Evolutionary conservation across 2,797 vertebrate genomes (phyloP).

Genomic region (Parauchenoglanis punctatus): DNA sequence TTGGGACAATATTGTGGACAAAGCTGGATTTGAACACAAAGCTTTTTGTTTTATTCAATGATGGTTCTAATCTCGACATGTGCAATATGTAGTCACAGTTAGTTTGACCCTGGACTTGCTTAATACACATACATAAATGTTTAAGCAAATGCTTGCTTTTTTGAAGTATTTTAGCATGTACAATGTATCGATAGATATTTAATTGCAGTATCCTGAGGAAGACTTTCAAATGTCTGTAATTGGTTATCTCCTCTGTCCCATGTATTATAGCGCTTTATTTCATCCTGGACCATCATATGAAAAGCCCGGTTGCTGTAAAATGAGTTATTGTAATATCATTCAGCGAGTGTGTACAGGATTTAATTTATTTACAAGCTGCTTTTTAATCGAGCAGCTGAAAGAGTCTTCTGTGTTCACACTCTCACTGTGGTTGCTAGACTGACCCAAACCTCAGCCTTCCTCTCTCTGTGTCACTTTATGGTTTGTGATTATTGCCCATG

Average conservation of each 20-base stretch:
- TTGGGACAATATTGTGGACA: background rate
- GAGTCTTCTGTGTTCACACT: constrained; percentile 42
- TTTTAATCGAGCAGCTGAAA: constrained; percentile 56
- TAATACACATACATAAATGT: background rate
- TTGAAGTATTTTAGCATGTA: background rate
- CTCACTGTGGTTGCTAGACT: background rate
- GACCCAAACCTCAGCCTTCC: background rate
- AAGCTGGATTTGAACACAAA: background rate
- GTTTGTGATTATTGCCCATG: constrained; percentile 16
- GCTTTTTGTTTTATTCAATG: background rate
- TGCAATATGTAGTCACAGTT: background rate
- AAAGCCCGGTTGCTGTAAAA: constrained; percentile 58
- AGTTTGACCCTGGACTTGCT: background rate
- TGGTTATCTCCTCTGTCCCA: background rate
- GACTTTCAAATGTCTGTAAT: background rate
- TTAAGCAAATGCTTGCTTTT: background rate
- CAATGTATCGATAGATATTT: background rate
- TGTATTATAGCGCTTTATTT: constrained; percentile 16
- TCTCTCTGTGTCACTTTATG: background rate
- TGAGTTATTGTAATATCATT: constrained; percentile 67
- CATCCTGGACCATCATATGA: constrained; percentile 61
- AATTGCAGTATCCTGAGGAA: background rate
- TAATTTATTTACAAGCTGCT: constrained; percentile 44
- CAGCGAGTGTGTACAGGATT: constrained; percentile 60
- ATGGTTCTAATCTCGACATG: background rate